Base-by-base conservation (phyloP, 2,888 invertebrate species). In the Epiblema foenella region DNA sequence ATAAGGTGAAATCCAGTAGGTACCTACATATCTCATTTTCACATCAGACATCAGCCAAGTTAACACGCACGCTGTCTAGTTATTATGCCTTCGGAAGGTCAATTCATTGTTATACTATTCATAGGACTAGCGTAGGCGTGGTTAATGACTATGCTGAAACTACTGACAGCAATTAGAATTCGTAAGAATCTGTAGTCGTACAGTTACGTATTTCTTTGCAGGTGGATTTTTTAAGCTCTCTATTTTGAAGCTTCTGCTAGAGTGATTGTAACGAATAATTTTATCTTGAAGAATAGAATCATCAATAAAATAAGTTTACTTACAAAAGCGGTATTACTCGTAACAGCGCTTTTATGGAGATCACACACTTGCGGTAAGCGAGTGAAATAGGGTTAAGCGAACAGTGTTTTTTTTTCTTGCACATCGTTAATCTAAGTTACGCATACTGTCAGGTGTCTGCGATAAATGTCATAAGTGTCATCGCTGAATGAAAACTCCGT, bases 41-140 rank as follows among this genome's bases (percentile, higher is more conserved):
- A 46, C 57, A 17, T 49, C n/a, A 49, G n/a, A 57, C 37, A 58
- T 67, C 66, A 46, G 17, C n/a, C 46, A n/a, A 46, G 33, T 15
- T 15, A 42, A 42, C 42, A 42, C 15, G 42, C 8, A 39, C 18
- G 15, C 59, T 60, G n/a, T 1, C 39, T 24, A n/a, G 10, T 12
- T 42, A 39, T 46, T 33, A 17, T 10, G 57, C 12, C 9, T n/a
- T 33, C 7, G 39, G 42, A 68, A 69, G 49, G 69, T 57, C 63
- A 49, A 51, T 20, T 20, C 33, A 63, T 57, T 69, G 63, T 69
- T 69, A 17, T 49, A 17, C 56, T 69, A 69, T 69, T 57, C 49
- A 49, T 63, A 69, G 20, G 46, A 49, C 33, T 12, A 37, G 20
- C 11, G 69, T 69, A 49, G 69, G 69, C n/a, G 68, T 56, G 57